phyloP scores from a whole-genome alignment of 2,888 invertebrate species.

The Automeris io region DNA sequence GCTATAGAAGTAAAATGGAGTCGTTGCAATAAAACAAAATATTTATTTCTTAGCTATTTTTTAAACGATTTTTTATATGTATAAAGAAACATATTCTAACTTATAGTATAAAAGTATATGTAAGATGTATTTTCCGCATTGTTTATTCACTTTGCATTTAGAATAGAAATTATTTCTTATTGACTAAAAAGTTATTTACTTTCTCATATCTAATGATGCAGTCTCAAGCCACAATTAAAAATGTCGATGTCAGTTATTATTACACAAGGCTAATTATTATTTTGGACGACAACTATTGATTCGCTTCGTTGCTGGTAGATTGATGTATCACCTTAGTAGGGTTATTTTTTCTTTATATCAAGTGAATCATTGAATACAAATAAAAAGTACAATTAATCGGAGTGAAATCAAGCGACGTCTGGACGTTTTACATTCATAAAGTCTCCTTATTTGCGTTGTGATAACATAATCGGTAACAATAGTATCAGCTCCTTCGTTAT shows the following conservation, averaged over 20 bases:
- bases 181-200: slow-evolving; percentile 41
- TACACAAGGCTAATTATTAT: too few relatives aligned
- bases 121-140: slow-evolving; percentile 41
- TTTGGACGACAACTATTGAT: too few relatives aligned
- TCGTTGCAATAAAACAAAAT: too few relatives aligned
- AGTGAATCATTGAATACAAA: slow-evolving; percentile 50
- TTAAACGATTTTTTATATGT: too few relatives aligned
- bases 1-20: too few relatives aligned
- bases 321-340: too few relatives aligned
- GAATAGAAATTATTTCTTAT: slow-evolving; percentile 37
- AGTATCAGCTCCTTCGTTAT: slow-evolving; percentile 58
- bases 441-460: slow-evolving; percentile 64
- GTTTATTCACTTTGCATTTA: slow-evolving; percentile 47
- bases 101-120: too few relatives aligned
- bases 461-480: slow-evolving; percentile 63
- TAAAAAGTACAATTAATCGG: slow-evolving; percentile 64
- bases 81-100: too few relatives aligned
- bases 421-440: slow-evolving; percentile 44
- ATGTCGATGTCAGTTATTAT: too few relatives aligned
- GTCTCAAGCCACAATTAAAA: slow-evolving; percentile 14
- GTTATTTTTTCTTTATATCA: slow-evolving; percentile 61
- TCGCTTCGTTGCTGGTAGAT: too few relatives aligned
- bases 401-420: slow-evolving; percentile 55
- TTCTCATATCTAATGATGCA: slow-evolving; percentile 26
- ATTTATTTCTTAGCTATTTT: too few relatives aligned